A percentile compares a stretch with the other conserved stretches of the same genome.
Evolutionary conservation across 2,888 invertebrate species (phyloP).

Genomic region (Mesoligia furuncula): DNA sequence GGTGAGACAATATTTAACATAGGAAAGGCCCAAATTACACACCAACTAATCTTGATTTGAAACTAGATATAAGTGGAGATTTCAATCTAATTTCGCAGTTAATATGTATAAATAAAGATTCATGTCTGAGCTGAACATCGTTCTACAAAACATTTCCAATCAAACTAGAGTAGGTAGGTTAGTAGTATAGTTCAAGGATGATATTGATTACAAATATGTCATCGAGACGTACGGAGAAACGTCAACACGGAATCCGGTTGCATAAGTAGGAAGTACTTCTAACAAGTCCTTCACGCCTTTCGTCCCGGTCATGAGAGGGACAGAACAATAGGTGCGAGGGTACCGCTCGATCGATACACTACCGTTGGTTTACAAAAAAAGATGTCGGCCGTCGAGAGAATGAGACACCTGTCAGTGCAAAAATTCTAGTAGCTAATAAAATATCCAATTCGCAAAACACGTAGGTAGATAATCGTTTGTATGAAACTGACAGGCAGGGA

Average conservation of each 20-base stretch:
- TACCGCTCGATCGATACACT: conserved; percentile 20
- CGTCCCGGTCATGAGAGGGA: conserved; percentile 34
- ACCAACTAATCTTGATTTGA: conserved; percentile 4
- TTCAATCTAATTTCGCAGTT: background rate
- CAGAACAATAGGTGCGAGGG: conserved; percentile 45
- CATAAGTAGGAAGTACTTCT: conserved; percentile 41
- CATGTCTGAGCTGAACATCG: background rate
- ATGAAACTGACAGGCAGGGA: too few species aligned
- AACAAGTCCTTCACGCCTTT: conserved; percentile 46
- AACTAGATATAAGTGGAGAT: conserved; percentile 6
- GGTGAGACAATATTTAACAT: background rate
- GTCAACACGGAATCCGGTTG: conserved; percentile 35
- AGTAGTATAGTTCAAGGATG: conserved; percentile 25
- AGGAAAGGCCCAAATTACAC: background rate
- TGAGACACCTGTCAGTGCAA: too few species aligned
- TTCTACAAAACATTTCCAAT: too few species aligned
- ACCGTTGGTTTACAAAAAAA: background rate
- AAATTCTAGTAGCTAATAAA: too few species aligned
- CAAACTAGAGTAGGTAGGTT: background rate
- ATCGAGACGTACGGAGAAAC: conserved; percentile 21
- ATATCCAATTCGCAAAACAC: too few species aligned
- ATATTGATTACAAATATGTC: conserved; percentile 33
- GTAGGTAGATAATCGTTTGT: too few species aligned
- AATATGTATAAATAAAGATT: conserved; percentile 5
- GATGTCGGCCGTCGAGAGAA: too few species aligned